Conservation (phyloP, 2,797 vertebrate species). For the Tokudaia tokunoshimensis region DNA sequence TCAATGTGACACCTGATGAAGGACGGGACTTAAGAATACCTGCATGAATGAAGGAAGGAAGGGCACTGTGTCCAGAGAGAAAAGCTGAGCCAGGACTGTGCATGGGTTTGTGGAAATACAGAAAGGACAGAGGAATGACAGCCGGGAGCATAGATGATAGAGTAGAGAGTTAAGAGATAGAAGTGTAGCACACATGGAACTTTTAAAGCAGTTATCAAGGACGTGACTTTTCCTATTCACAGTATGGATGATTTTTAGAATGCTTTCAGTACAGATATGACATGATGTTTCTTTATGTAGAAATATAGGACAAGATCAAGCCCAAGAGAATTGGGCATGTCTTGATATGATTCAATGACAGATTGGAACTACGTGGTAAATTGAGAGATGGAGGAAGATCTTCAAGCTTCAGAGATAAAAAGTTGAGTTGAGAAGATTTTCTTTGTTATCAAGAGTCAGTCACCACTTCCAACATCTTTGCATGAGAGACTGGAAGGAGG, state of each 20-base stretch:
- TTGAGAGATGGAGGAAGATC: background rate
- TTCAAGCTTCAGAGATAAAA: background rate
- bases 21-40: background rate
- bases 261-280: background rate
- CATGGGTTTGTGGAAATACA: background rate
- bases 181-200: fast-evolving
- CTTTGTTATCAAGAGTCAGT: background rate
- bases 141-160: background rate
- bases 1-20: background rate
- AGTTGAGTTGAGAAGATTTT: background rate
- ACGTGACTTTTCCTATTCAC: background rate
- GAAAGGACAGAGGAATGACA: background rate
- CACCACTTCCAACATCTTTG: background rate
- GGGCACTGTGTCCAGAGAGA: background rate
- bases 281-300: background rate
- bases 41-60: background rate
- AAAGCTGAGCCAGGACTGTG: background rate
- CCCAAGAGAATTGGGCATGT: background rate
- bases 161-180: background rate
- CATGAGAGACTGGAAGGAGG: background rate
- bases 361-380: background rate
- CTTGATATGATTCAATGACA: background rate
- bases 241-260: background rate
- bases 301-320: background rate
- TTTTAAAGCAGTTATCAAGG: background rate